Conservation (phyloP, 2,113 vertebrate species). For the Mormyrus iriodes region DNA sequence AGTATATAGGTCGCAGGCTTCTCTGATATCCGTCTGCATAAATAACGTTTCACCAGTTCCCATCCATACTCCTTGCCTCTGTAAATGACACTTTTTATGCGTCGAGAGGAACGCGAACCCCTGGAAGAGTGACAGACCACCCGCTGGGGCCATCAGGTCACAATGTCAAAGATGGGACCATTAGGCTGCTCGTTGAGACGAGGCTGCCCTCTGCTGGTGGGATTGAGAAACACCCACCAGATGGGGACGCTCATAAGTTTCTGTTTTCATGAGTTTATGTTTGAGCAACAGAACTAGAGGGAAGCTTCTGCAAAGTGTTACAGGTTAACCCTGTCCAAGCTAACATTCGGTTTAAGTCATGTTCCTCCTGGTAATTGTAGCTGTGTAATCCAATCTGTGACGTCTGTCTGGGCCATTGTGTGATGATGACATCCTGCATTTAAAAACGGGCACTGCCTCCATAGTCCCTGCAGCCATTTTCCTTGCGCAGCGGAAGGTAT, state of each 20-base stretch:
- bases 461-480: neutral
- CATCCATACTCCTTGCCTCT: neutral
- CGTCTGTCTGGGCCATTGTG: neutral
- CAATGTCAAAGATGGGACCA: neutral
- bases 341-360: neutral
- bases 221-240: neutral
- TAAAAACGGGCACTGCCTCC: neutral
- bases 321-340: neutral
- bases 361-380: neutral
- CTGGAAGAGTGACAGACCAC: neutral
- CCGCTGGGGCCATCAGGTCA: neutral
- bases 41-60: neutral
- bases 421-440: neutral
- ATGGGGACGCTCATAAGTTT: neutral
- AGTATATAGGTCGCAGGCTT: neutral
- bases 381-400: neutral
- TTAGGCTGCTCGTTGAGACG: neutral
- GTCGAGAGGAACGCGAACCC: neutral
- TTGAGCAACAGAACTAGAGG: neutral
- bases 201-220: neutral
- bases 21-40: neutral
- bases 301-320: neutral
- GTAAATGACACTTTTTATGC: neutral
- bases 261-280: too few species aligned
- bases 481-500: neutral